Conservation (phyloP, 2,888 invertebrate species). For the Latheticus oryzae region DNA sequence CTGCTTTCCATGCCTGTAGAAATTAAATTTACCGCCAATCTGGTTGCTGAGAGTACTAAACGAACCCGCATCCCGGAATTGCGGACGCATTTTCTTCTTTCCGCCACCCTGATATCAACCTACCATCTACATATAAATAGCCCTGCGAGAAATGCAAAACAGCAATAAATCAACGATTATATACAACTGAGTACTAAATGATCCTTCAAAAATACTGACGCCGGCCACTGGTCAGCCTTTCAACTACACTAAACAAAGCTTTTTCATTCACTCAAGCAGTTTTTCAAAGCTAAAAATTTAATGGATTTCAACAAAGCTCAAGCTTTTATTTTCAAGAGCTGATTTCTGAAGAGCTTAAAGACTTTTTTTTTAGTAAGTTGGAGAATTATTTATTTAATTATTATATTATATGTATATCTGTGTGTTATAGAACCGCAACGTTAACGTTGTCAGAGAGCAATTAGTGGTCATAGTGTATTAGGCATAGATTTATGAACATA, state of each 20-base stretch:
- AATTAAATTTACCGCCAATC: conserved; percentile 41
- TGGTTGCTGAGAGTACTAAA: conserved; percentile 38
- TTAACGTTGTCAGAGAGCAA: conserved; percentile 48
- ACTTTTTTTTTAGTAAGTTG: no score
- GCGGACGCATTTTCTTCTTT: conserved; percentile 38
- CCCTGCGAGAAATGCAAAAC: conserved; percentile 39
- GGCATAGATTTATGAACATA: conserved; percentile 45
- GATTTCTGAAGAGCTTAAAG: no score
- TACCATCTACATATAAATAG: conserved; percentile 40
- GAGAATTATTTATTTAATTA: no score
- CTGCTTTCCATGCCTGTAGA: conserved; percentile 11
- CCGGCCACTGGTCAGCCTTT: conserved; percentile 44
- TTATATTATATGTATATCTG: no score
- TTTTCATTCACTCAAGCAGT: conserved; percentile 4
- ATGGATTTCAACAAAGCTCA: no score
- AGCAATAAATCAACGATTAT: conserved; percentile 43
- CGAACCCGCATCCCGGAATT: conserved; percentile 44
- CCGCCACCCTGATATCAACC: conserved; percentile 35
- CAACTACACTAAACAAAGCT: conserved; percentile 26
- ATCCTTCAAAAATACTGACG: conserved; percentile 61
- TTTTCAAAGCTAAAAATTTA: no score
- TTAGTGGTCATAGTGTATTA: conserved; percentile 50
- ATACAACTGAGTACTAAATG: conserved; percentile 54
- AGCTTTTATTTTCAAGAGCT: no score
- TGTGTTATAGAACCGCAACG: no score